Conservation (phyloP, 2,113 vertebrate genomes). For the Alligator sinensis region DNA sequence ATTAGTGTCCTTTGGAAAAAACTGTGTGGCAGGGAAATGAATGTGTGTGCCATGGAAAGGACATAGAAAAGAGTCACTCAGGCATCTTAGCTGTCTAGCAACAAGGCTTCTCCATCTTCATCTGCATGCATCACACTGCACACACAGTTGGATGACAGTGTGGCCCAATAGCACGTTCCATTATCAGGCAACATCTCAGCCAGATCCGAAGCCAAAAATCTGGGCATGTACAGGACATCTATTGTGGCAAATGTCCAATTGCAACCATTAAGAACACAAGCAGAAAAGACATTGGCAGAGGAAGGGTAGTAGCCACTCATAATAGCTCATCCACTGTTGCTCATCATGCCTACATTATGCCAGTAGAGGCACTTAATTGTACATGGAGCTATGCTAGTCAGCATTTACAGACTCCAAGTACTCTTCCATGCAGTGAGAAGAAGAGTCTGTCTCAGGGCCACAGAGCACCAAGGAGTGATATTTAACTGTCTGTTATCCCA, state of each 20-base stretch:
- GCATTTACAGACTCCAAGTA: not conserved
- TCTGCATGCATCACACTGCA: not conserved
- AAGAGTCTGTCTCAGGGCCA: not conserved
- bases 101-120: not conserved
- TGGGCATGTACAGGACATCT: not conserved
- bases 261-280: not conserved
- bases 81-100: not conserved
- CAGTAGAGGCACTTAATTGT: not conserved
- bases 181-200: not conserved
- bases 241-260: not conserved
- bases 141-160: not conserved
- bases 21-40: too few species aligned
- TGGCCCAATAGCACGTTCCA: not conserved
- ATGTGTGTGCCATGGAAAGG: not conserved
- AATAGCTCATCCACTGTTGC: not conserved
- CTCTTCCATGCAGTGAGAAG: not conserved
- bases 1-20: too few species aligned
- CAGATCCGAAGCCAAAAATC: not conserved
- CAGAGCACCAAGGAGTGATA: not conserved
- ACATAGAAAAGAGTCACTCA: not conserved
- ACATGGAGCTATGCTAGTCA: not conserved
- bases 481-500: not conserved
- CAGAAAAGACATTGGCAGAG: not conserved
- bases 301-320: not conserved
- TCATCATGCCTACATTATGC: not conserved